Percentiles rank a stretch among this genome's conserved stretches.
These are phyloP conservation scores for Halictus rubicundus DNA, from an alignment of 1,140 invertebrate genomes.

Conservation along the genomic window DNA sequence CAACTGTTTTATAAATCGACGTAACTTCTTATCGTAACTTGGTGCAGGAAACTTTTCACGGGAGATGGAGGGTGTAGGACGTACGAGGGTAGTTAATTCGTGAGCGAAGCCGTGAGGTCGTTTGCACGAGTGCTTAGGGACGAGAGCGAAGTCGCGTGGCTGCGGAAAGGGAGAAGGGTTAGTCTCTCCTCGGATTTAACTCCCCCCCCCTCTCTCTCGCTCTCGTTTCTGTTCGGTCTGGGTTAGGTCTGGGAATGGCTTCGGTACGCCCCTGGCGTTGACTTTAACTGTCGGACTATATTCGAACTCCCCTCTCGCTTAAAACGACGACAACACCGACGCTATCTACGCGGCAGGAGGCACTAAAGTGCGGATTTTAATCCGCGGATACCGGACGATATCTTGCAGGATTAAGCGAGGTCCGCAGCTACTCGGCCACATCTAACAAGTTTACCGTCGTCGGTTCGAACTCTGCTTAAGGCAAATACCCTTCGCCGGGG, in stretches of 20 bases:
- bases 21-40: no score
- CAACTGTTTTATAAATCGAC: no score
- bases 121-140: conserved; percentile 62
- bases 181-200: no score
- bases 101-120: conserved; percentile 50
- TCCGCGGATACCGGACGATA: conserved; percentile 66
- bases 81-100: conserved; percentile 53
- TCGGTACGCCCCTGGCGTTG: conserved; percentile 52
- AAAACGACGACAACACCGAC: conserved; percentile 47
- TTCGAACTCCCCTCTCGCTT: conserved; percentile 32
- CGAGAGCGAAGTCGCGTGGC: conserved; percentile 30
- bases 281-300: conserved; percentile 61
- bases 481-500: conserved; percentile 56
- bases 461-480: conserved; percentile 63
- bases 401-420: conserved; percentile 63
- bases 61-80: conserved; percentile 18
- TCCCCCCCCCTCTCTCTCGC: no score
- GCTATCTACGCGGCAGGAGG: conserved; percentile 40
- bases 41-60: conserved; percentile 39
- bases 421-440: conserved; percentile 49
- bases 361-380: conserved; percentile 65
- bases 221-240: not conserved
- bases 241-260: conserved; percentile 37
- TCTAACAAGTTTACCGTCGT: conserved; percentile 63
- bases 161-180: conserved; percentile 15